Base-by-base conservation (phyloP, 2,888 invertebrate genomes). In the Anodontia alba region DNA sequence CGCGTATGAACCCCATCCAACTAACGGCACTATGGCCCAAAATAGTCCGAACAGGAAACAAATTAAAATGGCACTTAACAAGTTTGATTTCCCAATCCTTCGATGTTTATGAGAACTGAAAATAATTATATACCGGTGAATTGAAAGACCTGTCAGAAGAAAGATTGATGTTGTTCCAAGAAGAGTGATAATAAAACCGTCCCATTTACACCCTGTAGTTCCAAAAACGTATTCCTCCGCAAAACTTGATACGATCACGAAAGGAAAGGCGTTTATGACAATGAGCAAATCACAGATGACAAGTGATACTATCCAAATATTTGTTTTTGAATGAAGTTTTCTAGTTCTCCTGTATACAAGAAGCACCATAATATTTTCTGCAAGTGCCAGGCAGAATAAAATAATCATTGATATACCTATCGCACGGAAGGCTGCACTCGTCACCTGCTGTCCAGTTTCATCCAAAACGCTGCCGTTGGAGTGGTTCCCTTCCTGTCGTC, bases 181-280 rank as follows among this genome's bases (percentile, higher is more conserved):
- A 10, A 74, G 17, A 17, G 83, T 83, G 23, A 83, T 77, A 12
- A 79, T 68, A 68, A 83, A 83, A 7, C 83, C 83, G 72, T 83
- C 83, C 79, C 79, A 83, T 49, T 72, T 54, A 51, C 83, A 83
- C 1, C 74, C 83, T 1, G 29, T 36, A 5, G 38, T 43, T 12
- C 83, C 83, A 10, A 83, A 68, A 0, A 83, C 71, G 43, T 68
- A 79, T 42, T 57, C 68, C 36, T 74, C 46, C 12, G 83, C 76
- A 80, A 83, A 83, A 68, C 83, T 79, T 0, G 79, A 43, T 0
- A 74, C 57, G 8, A 80, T 77, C 1, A 83, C 66, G 2, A 83
- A 68, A 5, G 83, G 83, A 71, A 79, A 83, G 0, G 83, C 79
- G 36, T 79, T 83, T 26, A 83, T 31, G 17, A 83, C 79, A 46